Evolutionary conservation across 2,113 vertebrate species (phyloP).

Genomic region (Mobula hypostoma): DNA sequence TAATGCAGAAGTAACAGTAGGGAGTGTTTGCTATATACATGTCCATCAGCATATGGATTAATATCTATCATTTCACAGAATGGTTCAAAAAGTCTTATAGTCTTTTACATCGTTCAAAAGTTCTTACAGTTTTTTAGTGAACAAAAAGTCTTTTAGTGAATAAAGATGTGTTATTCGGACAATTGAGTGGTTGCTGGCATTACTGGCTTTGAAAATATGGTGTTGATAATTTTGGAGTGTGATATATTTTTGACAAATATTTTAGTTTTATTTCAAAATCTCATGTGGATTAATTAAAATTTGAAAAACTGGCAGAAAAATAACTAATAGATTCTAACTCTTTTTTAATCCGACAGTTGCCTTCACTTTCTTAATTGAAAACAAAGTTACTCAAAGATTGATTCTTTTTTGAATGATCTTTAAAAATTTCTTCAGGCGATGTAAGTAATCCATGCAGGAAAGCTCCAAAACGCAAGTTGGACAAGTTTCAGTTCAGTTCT

Average conservation of each 20-base stretch:
- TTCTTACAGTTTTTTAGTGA: not conserved
- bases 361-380: not conserved
- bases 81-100: not conserved
- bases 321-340: not conserved
- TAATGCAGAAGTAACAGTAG: not conserved
- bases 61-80: not conserved
- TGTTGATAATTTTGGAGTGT: not conserved
- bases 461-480: not conserved
- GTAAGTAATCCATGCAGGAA: not conserved
- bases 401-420: not conserved
- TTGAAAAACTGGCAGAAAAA: not conserved
- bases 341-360: not conserved
- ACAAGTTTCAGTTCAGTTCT: not conserved
- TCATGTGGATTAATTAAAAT: constrained; percentile 32
- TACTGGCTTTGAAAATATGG: not conserved
- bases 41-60: not conserved
- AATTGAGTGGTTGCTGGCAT: not conserved
- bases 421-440: not conserved
- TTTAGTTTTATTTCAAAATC: not conserved
- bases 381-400: not conserved
- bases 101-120: not conserved
- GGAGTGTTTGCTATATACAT: not conserved
- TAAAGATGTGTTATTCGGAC: not conserved
- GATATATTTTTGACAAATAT: not conserved
- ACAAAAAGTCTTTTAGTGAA: not conserved